Percentiles rank a stretch among this genome's conserved stretches.
These are phyloP conservation scores for Micromys minutus DNA, from an alignment of 2,113 vertebrate genomes.

Conservation along the genomic window DNA sequence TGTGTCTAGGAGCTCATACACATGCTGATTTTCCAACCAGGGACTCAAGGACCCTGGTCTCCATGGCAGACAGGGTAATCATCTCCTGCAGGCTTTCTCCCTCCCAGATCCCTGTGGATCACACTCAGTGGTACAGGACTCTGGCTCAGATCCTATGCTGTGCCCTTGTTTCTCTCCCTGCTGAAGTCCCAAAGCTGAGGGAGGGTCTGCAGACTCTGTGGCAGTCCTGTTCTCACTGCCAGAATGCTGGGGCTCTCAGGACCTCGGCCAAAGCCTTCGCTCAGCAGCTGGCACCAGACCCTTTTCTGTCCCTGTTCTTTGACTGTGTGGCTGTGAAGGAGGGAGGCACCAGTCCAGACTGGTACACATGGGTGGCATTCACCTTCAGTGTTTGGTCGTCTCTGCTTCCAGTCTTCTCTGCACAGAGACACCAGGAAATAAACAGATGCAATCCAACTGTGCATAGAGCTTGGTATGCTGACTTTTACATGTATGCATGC, in stretches of 20 bases:
- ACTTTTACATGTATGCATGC: neutral
- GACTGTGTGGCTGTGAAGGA: neutral
- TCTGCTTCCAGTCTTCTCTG: neutral
- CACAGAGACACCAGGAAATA: neutral
- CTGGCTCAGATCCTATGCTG: accelerated
- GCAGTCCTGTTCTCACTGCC: neutral
- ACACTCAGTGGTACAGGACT: accelerated
- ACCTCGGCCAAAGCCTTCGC: neutral
- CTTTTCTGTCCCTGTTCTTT: neutral
- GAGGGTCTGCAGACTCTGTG: accelerated
- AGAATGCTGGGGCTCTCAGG: neutral
- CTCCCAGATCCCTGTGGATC: accelerated
- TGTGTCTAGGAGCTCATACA: neutral
- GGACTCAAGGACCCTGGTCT: neutral
- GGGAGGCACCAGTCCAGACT: neutral
- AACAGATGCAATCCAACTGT: too few relatives aligned
- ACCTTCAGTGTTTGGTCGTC: accelerated
- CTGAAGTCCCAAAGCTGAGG: neutral
- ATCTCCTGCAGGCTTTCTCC: accelerated
- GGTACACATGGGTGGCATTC: accelerated
- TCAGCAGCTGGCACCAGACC: neutral
- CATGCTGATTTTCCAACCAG: neutral
- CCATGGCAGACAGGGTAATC: accelerated
- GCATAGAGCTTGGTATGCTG: accelerated
- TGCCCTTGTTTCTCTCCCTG: accelerated